phyloP scores from a whole-genome alignment of 2,888 invertebrate genomes.

The Trypoxylon attenuatum region DNA sequence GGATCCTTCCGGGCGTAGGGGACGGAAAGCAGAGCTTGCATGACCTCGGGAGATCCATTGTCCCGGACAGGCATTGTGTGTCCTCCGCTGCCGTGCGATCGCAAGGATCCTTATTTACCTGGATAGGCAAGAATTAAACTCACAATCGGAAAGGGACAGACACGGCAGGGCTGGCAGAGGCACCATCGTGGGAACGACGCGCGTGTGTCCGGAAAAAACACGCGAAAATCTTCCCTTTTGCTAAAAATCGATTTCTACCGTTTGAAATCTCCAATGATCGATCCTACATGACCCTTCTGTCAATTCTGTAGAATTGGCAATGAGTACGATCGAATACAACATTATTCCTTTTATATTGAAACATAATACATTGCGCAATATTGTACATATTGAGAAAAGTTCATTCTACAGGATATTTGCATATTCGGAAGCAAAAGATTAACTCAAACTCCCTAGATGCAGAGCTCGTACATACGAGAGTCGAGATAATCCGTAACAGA shows the following conservation, averaged over 20 bases:
- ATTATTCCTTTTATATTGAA: too few species aligned
- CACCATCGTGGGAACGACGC: conserved; percentile 53
- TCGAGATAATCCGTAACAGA: conserved; percentile 20
- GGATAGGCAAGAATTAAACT: conserved; percentile 57
- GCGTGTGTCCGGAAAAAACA: neutral
- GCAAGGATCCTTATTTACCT: conserved; percentile 55
- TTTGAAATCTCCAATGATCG: neutral
- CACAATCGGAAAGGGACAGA: conserved; percentile 37
- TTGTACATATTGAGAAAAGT: too few species aligned
- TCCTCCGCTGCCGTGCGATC: conserved; percentile 14
- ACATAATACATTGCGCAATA: too few species aligned
- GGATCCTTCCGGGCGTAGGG: conserved; percentile 18
- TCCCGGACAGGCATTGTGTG: conserved; percentile 43
- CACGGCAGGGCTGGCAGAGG: conserved; percentile 16
- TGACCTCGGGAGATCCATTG: conserved; percentile 36
- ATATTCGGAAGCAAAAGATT: too few species aligned
- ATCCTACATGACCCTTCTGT: too few species aligned
- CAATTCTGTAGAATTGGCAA: too few species aligned
- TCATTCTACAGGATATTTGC: too few species aligned
- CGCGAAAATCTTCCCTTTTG: too few species aligned
- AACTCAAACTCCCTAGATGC: too few species aligned
- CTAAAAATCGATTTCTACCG: neutral
- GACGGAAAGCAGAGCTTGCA: conserved; percentile 7
- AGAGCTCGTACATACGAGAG: too few species aligned
- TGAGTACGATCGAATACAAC: too few species aligned